These are phyloP conservation scores for Aphaenogaster ashmeadi DNA, from an alignment of 1,140 invertebrate species.

Conservation along the genomic window DNA sequence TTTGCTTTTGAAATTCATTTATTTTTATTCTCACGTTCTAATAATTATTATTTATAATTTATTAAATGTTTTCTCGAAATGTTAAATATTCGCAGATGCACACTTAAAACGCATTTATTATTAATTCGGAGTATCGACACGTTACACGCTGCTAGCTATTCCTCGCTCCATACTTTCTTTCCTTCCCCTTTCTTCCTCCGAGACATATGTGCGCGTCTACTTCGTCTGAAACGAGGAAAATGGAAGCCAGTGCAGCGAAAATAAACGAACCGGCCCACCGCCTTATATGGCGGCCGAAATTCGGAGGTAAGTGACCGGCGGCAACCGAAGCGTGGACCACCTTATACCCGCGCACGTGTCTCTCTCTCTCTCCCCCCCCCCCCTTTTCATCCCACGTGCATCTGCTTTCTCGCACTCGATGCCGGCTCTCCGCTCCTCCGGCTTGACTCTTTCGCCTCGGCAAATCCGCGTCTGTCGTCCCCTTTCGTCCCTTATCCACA, in stretches of 20 bases:
- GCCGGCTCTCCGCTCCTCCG: not conserved
- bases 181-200: not conserved
- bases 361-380: not conserved
- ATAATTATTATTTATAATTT: too few relatives aligned
- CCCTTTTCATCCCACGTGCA: not conserved
- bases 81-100: not conserved
- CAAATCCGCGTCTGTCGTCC: not conserved
- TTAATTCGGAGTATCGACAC: not conserved
- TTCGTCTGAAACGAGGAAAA: conserved; percentile 4
- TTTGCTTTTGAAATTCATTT: not conserved
- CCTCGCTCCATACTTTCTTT: not conserved
- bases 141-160: not conserved
- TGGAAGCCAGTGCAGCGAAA: conserved; percentile 10
- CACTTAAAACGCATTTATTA: not conserved
- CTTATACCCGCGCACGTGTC: not conserved
- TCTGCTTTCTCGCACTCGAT: conserved; percentile 9
- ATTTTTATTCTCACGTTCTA: not conserved
- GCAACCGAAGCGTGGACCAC: conserved; percentile 7
- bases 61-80: not conserved
- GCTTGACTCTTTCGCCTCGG: conserved; percentile 28
- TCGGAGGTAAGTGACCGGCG: conserved; percentile 50
- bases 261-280: conserved; percentile 13
- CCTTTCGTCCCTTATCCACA: too few relatives aligned
- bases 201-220: not conserved
- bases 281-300: conserved; percentile 50